Evolutionary conservation across 2,113 vertebrate species (phyloP), one percentile per base, ranked within the genome.

Genomic region (Anthoscopus minutus): DNA sequence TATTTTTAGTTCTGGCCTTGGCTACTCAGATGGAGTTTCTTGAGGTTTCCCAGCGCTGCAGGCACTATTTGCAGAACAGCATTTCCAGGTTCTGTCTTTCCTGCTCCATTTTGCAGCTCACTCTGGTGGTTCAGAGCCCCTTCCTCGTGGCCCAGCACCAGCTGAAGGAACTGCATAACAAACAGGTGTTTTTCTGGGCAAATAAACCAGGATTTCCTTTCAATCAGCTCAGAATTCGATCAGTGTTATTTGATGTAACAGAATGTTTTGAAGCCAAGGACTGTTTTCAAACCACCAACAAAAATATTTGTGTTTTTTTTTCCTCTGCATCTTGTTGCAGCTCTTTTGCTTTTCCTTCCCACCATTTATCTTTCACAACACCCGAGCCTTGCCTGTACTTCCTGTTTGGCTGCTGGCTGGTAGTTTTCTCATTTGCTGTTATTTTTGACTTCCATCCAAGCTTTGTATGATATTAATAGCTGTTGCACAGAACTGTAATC

Each of bases 401-500:
- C 93, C 96, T 45, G 18, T 88, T 92, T 73, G 93, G 91, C 93
- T 50, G 22, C 10, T 10, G 58, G 2, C 50, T 7, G 2, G 44
- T 9, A 35, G 8, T 27, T 93, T 77, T 91, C 89, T 83, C 67
- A 12, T 65, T 92, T 61, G 86, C 91, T 96, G 91, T 92, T 96
- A 83, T 92, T 96, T 94, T 92, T 95, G 77, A 94, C 72, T 84
- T 16, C 84, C 72, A 70, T 81, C 96, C 96, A 96, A 77, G 91
- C 86, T 96, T 92, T 96, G 91, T 91, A 42, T 11, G 81, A 42
- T 96, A 96, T 94, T 94, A 95, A 95, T 96, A 96, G 86, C 80
- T 13, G 17, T 40, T 69, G 61, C 86, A 65, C 62, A 88, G 77
- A 92, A 61, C 77, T 27, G 3, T 37, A 51, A 81, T 83, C 87